Evolutionary conservation across 2,797 vertebrate genomes (phyloP).

Genomic region (Poeciliopsis gracilis): DNA sequence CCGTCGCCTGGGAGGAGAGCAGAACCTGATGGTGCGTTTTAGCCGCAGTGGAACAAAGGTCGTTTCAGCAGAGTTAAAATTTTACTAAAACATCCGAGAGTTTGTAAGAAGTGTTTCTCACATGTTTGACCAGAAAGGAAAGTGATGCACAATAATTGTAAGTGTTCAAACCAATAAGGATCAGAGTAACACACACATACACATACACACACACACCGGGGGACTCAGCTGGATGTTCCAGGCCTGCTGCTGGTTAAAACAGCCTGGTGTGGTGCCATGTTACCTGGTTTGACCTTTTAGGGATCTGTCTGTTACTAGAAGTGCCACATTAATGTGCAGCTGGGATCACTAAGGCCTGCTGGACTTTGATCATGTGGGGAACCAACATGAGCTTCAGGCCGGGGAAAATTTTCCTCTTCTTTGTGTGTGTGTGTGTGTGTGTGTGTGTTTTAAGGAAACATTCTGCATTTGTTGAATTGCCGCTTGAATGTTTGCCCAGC

Average conservation of each 20-base stretch:
- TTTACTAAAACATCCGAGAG: not conserved
- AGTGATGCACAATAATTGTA: not conserved
- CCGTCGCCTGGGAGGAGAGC: too few relatives aligned
- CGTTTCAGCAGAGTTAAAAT: constrained; percentile 1
- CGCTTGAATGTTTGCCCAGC: not conserved
- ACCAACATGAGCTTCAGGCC: not conserved
- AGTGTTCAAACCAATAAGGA: not conserved
- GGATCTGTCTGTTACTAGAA: constrained; percentile 7
- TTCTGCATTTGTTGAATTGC: not conserved
- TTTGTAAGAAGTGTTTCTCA: not conserved
- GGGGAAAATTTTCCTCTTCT: not conserved
- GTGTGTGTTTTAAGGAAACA: not conserved
- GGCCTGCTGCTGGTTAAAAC: not conserved
- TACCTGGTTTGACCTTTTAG: constrained; percentile 48
- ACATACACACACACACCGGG: not conserved
- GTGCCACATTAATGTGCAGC: constrained; percentile 5
- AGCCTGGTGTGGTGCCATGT: constrained; percentile 23
- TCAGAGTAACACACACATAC: not conserved
- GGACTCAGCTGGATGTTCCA: constrained; percentile 25
- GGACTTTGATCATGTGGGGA: constrained; percentile 48
- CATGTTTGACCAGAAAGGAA: not conserved
- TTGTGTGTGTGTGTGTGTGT: too few relatives aligned
- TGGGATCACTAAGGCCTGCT: constrained; percentile 13
- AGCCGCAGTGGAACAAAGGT: not conserved
- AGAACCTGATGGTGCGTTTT: not conserved